Evolutionary conservation across 2,797 vertebrate genomes (phyloP).

Genomic region (Hapalemur alaotrensis): DNA sequence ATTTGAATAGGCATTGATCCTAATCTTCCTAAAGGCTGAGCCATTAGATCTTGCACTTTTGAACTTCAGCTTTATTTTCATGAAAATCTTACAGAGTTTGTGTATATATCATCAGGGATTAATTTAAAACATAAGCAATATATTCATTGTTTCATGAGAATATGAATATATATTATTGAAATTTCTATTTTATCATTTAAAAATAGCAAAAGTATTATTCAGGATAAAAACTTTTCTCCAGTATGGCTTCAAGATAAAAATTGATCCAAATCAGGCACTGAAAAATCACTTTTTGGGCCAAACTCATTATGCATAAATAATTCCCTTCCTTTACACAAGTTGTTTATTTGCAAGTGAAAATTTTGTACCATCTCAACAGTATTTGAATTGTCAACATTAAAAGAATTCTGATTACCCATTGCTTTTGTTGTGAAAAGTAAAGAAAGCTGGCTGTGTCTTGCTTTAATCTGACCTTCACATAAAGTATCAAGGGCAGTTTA

Average conservation of each 20-base stretch:
- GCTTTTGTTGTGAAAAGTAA: neutral
- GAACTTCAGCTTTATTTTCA: neutral
- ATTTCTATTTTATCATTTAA: neutral
- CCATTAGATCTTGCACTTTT: neutral
- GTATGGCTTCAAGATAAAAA: neutral
- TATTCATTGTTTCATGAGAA: neutral
- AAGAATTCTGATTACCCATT: neutral
- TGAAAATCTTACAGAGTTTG: neutral
- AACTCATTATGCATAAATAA: neutral
- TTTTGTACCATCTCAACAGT: neutral
- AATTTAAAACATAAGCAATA: neutral
- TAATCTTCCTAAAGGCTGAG: neutral
- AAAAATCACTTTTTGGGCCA: neutral
- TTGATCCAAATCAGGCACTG: neutral
- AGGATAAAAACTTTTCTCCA: neutral
- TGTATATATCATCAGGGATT: neutral
- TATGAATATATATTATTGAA: neutral
- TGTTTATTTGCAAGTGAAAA: neutral
- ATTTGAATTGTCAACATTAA: neutral
- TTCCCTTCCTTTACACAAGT: neutral
- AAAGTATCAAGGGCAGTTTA: constrained; percentile 61
- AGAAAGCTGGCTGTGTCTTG: constrained; percentile 1
- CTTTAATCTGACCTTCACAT: constrained; percentile 2
- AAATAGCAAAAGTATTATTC: neutral
- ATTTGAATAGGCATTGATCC: neutral